Percentiles rank a stretch among this genome's conserved stretches.
Evolutionary conservation across 2,113 vertebrate genomes (phyloP).

Genomic region (Cyprinodon brontotheroides): DNA sequence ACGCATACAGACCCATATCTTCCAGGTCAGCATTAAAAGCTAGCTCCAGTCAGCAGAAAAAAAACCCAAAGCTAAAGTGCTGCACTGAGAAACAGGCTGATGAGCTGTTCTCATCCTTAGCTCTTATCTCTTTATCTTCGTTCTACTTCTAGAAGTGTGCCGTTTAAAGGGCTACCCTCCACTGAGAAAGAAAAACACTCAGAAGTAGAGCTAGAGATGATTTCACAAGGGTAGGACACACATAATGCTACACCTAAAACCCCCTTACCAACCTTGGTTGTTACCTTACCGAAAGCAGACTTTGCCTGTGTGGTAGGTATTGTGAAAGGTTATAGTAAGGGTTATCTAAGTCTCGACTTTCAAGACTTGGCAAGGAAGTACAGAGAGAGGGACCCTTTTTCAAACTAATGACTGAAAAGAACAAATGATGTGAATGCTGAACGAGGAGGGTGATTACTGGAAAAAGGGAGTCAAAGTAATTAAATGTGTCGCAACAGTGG

Average conservation of each 20-base stretch:
- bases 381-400: background rate
- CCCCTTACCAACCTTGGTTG: slow-evolving; percentile 12
- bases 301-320: slow-evolving; percentile 17
- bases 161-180: slow-evolving; percentile 32
- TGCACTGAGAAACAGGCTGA: slow-evolving; percentile 47
- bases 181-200: slow-evolving; percentile 33
- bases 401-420: background rate
- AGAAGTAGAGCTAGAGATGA: slow-evolving; percentile 26
- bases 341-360: slow-evolving; percentile 21
- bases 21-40: slow-evolving; percentile 45
- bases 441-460: background rate
- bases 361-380: background rate
- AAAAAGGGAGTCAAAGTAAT: background rate
- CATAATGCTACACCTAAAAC: background rate
- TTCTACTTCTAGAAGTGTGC: slow-evolving; percentile 42
- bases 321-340: slow-evolving; percentile 30
- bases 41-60: slow-evolving; percentile 44
- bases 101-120: slow-evolving; percentile 48
- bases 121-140: slow-evolving; percentile 56
- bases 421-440: background rate
- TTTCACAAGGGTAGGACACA: slow-evolving; percentile 31
- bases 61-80: background rate
- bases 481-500: background rate
- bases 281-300: slow-evolving; percentile 8
- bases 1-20: slow-evolving; percentile 26